A percentile compares a stretch with the other conserved stretches of the same genome.
Evolutionary conservation across 2,113 vertebrate species (phyloP).

Genomic region (Toxotes jaculatrix): DNA sequence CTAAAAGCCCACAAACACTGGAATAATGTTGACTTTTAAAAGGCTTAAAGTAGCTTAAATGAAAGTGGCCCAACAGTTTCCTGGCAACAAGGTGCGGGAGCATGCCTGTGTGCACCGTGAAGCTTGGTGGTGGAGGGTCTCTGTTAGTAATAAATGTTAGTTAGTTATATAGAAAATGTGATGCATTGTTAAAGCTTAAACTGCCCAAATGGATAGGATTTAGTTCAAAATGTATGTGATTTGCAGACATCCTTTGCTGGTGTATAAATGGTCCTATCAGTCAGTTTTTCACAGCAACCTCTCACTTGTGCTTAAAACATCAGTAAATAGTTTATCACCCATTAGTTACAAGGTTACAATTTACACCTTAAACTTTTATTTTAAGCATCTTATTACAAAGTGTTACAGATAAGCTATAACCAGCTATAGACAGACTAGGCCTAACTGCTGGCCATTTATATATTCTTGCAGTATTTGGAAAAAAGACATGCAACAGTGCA

Average conservation of each 20-base stretch:
- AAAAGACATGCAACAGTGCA: not conserved
- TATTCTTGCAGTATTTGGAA: not conserved
- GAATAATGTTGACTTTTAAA: not conserved
- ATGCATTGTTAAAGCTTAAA: not conserved
- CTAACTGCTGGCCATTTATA: not conserved
- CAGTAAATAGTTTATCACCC: not conserved
- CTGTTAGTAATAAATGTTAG: conserved; percentile 11
- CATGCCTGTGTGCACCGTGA: conserved; percentile 11
- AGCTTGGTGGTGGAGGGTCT: conserved; percentile 14
- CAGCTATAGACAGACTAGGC: not conserved
- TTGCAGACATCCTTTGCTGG: no score
- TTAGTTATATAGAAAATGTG: not conserved
- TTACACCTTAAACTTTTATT: not conserved
- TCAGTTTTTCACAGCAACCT: not conserved
- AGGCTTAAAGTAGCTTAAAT: not conserved
- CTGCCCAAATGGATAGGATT: not conserved
- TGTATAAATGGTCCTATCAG: not conserved
- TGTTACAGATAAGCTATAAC: not conserved
- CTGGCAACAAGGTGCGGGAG: conserved; percentile 43
- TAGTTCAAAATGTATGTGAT: not conserved
- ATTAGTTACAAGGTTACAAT: not conserved
- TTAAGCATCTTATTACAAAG: no score
- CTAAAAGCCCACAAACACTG: not conserved
- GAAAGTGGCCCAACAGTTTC: conserved; percentile 1
- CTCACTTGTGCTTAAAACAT: not conserved